A percentile compares a stretch with the other conserved stretches of the same genome.
Evolutionary conservation across 1,140 invertebrate species (phyloP).

Genomic region (Caenorhabditis tropicalis): DNA sequence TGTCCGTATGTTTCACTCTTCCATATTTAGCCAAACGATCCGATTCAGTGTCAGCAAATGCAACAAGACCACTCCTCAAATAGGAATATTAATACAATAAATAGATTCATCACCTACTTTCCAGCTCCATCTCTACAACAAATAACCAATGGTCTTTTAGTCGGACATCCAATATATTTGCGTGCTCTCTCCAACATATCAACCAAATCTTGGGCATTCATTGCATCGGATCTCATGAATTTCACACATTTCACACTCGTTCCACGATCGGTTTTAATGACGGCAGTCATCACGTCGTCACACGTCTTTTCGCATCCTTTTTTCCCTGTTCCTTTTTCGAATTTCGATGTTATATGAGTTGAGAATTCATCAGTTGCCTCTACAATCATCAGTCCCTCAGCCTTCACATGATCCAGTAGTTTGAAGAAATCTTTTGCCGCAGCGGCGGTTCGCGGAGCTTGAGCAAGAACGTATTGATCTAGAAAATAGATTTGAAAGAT

Average conservation of each 20-base stretch:
- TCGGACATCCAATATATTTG: constrained; percentile 6
- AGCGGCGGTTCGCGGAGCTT: background rate
- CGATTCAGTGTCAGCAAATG: background rate
- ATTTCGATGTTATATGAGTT: background rate
- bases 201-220: background rate
- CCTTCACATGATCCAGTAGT: background rate
- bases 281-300: background rate
- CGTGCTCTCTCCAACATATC: constrained; percentile 2
- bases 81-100: background rate
- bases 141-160: background rate
- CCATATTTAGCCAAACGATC: background rate
- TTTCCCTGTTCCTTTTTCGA: background rate
- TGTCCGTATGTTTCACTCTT: background rate
- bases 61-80: background rate
- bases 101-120: background rate
- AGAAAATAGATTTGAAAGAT: background rate
- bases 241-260: background rate
- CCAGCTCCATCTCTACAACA: background rate
- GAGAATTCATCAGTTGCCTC: background rate
- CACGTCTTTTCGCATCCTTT: background rate
- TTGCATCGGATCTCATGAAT: background rate
- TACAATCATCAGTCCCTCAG: background rate
- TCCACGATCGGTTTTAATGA: background rate
- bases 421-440: constrained; percentile 30
- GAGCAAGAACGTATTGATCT: constrained; percentile 32